Evolutionary conservation across 2,113 vertebrate species (phyloP).

Genomic region (Hypanus sabinus): DNA sequence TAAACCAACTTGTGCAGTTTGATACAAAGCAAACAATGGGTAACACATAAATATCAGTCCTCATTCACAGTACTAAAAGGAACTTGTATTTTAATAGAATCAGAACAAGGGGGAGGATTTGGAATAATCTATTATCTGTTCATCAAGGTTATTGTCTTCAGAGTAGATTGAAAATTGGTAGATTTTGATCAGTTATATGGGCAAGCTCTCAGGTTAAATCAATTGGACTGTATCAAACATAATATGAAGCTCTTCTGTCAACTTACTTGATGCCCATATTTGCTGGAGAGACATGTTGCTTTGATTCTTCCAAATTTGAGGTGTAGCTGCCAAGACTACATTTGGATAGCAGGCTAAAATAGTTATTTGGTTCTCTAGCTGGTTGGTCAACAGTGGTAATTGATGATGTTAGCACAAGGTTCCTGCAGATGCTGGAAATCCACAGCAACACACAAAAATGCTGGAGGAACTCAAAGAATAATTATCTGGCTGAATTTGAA

Average conservation of each 20-base stretch:
- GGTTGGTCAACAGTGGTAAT: background rate
- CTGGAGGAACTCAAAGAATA: background rate
- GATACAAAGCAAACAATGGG: background rate
- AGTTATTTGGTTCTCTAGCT: background rate
- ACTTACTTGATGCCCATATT: background rate
- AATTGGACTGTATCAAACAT: background rate
- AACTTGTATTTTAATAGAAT: background rate
- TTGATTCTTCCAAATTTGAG: slow-evolving; percentile 9
- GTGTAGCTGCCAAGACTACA: background rate
- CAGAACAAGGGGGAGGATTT: background rate
- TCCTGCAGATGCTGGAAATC: too few relatives aligned
- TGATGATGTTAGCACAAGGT: background rate
- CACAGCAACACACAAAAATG: too few relatives aligned
- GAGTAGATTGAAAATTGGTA: background rate
- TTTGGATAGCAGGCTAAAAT: background rate
- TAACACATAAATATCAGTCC: background rate
- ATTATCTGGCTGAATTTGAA: background rate
- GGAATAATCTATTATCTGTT: background rate
- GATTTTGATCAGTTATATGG: background rate
- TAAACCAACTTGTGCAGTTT: background rate
- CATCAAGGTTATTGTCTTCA: background rate
- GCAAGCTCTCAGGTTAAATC: background rate
- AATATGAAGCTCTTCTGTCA: background rate
- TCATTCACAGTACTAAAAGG: background rate
- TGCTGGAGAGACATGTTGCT: background rate